Evolutionary conservation across 2,888 invertebrate genomes (phyloP).

Genomic region (Eupeodes luniger): DNA sequence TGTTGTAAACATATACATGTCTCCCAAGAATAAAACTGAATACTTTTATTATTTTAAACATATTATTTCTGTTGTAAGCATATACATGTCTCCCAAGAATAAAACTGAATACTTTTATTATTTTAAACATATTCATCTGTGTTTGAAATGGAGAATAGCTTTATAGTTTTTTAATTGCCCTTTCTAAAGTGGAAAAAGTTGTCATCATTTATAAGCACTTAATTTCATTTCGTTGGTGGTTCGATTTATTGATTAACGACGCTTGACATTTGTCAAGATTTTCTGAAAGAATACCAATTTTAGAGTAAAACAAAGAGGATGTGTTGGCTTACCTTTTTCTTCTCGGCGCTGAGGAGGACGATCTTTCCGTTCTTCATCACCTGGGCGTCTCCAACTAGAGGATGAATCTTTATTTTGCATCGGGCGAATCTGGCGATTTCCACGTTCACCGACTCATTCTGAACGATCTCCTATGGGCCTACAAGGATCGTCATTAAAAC

Average conservation of each 20-base stretch:
- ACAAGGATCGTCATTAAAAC: conserved; percentile 73
- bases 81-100: too few species aligned
- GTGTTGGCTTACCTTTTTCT: conserved; percentile 54
- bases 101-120: too few species aligned
- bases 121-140: too few species aligned
- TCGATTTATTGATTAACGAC: conserved; percentile 82
- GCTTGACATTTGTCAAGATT: conserved; percentile 86
- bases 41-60: too few species aligned
- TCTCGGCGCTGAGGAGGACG: conserved; percentile 71
- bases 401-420: conserved; percentile 54
- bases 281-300: conserved; percentile 78
- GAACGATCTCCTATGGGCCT: conserved; percentile 77
- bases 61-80: too few species aligned
- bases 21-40: too few species aligned
- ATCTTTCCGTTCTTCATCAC: conserved; percentile 77
- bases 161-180: too few species aligned
- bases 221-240: conserved; percentile 40
- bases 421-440: conserved; percentile 75
- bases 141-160: too few species aligned
- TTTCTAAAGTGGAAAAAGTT: too few species aligned
- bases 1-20: too few species aligned
- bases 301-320: background rate
- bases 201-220: background rate
- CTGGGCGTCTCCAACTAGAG: conserved; percentile 63
- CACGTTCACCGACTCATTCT: conserved; percentile 75